Conservation (phyloP, 2,113 vertebrate species). For the Antechinus flavipes region DNA sequence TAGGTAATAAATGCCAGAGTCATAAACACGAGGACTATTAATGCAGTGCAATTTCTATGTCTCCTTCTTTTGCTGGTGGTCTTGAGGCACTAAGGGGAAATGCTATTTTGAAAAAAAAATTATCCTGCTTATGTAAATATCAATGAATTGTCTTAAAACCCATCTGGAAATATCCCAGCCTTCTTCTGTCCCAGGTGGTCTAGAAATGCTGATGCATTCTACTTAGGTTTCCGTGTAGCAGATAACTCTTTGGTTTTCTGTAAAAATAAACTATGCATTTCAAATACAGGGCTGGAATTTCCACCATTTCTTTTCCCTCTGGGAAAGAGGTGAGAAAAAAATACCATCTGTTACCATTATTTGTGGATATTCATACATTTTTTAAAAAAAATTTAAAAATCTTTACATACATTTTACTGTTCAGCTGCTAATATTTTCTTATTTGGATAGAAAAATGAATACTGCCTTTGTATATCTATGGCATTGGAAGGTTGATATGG, state of each 20-base stretch:
- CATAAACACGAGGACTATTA: conserved; percentile 85
- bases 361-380: conserved; percentile 41
- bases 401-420: conserved; percentile 51
- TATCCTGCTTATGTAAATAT: conserved; percentile 84
- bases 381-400: conserved; percentile 42
- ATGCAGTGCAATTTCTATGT: conserved; percentile 82
- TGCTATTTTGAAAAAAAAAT: conserved; percentile 81
- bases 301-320: conserved; percentile 57
- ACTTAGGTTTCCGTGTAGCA: conserved; percentile 74
- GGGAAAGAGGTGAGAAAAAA: conserved; percentile 59
- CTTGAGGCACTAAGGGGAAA: conserved; percentile 82
- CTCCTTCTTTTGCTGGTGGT: conserved; percentile 85
- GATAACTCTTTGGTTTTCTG: conserved; percentile 73
- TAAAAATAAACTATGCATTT: conserved; percentile 65
- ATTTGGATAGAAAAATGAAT: conserved; percentile 67
- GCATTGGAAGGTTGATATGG: conserved; percentile 65
- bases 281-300: conserved; percentile 62
- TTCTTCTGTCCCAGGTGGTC: conserved; percentile 81
- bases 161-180: conserved; percentile 80
- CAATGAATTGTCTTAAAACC: conserved; percentile 81
- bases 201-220: conserved; percentile 75
- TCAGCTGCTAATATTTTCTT: conserved; percentile 53
- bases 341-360: conserved; percentile 56
- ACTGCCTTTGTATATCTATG: conserved; percentile 14
- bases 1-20: conserved; percentile 86